phyloP scores from a whole-genome alignment of 1,140 invertebrate genomes.

The Nasonia vitripennis region DNA sequence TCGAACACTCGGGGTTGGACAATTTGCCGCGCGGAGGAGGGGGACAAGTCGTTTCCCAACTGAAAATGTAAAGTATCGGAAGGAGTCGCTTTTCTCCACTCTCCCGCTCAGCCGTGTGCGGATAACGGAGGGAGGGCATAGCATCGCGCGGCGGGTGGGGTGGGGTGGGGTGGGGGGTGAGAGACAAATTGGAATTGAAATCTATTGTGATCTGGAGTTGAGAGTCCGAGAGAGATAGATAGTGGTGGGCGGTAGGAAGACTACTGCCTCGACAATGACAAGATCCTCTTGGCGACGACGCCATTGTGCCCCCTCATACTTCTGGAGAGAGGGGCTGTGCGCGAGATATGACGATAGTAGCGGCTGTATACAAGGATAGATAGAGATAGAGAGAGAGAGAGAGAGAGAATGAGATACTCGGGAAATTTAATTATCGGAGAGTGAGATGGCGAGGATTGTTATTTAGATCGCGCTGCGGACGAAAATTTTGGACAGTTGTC shows the following conservation, averaged over 20 bases:
- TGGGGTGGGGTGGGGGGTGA: neutral
- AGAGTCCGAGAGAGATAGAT: neutral
- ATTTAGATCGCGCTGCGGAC: neutral
- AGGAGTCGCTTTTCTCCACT: neutral
- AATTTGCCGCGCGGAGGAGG: neutral
- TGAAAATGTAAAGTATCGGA: neutral
- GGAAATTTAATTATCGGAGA: neutral
- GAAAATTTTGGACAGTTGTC: neutral
- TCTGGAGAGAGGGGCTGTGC: neutral
- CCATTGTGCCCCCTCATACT: neutral
- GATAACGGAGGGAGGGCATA: neutral
- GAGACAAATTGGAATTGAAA: constrained; percentile 46
- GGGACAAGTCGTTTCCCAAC: neutral
- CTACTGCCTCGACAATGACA: neutral
- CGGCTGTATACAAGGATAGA: neutral
- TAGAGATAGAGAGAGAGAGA: neutral
- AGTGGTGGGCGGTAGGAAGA: neutral
- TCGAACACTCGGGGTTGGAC: neutral
- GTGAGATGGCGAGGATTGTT: neutral
- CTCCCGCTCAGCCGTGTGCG: too few species aligned
- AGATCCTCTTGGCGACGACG: neutral
- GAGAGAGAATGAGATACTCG: neutral
- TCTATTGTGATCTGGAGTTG: constrained; percentile 37
- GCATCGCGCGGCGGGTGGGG: neutral
- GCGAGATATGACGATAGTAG: too few species aligned